phyloP scores from a whole-genome alignment of 2,797 vertebrate genomes.

The Nasua narica region DNA sequence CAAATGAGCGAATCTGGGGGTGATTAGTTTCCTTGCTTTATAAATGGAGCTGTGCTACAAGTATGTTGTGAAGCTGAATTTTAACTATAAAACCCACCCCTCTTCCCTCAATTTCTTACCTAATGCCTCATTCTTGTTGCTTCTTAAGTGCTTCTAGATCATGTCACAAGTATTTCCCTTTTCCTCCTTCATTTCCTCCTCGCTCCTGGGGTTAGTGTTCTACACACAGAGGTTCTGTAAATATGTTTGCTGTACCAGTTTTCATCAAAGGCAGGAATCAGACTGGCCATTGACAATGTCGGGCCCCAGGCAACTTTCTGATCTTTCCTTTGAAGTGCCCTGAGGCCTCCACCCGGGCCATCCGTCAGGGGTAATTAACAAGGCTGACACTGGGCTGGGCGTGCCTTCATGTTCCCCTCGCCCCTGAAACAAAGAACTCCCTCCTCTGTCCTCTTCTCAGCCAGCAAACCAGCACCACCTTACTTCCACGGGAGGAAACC shows the following conservation, averaged over 20 bases:
- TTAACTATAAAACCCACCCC: not conserved
- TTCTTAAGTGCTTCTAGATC: not conserved
- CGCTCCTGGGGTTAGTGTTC: not conserved
- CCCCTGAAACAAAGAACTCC: not conserved
- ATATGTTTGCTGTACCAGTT: not conserved
- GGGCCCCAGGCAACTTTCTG: not conserved
- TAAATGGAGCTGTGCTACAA: not conserved
- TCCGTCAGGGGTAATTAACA: not conserved
- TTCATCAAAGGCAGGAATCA: conserved; percentile 10
- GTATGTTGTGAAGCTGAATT: not conserved
- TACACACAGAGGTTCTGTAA: not conserved
- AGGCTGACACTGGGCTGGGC: no score
- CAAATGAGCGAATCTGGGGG: not conserved
- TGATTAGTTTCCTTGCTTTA: not conserved
- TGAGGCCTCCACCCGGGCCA: not conserved
- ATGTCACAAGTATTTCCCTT: not conserved
- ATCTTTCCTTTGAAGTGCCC: not conserved
- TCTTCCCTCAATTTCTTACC: not conserved
- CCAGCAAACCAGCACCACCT: not conserved
- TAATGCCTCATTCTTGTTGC: not conserved
- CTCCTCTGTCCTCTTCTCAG: not conserved
- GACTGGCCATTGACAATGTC: not conserved
- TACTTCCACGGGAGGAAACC: not conserved
- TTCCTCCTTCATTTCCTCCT: not conserved
- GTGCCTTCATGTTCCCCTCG: not conserved